phyloP scores from a whole-genome alignment of 2,888 invertebrate genomes.

The Andricus curvator region DNA sequence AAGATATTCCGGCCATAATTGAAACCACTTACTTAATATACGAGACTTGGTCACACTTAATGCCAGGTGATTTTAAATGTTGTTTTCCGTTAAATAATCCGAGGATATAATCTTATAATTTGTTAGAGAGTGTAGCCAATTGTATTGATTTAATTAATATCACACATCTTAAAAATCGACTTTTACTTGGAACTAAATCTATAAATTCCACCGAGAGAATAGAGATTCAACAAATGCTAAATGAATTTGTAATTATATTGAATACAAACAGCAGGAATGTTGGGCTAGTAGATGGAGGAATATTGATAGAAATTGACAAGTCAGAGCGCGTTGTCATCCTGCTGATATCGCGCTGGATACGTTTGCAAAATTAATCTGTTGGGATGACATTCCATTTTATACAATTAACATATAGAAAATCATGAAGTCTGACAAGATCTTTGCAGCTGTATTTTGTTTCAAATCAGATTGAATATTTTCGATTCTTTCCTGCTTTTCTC shows the following conservation, averaged over 20 bases:
- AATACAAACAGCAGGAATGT: not conserved
- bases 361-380: not conserved
- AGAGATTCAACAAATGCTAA: not conserved
- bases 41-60: not conserved
- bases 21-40: not conserved
- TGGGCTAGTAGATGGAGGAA: not conserved
- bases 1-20: not conserved
- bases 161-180: not conserved
- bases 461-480: not conserved
- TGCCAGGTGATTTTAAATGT: not conserved
- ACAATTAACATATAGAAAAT: not conserved
- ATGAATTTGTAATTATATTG: not conserved
- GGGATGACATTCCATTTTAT: not conserved
- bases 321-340: not conserved
- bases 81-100: not conserved
- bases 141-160: not conserved
- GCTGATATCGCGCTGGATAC: not conserved
- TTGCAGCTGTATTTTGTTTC: not conserved
- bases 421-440: not conserved
- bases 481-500: too few species aligned
- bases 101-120: not conserved
- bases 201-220: not conserved
- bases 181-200: not conserved
- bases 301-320: not conserved
- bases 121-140: not conserved